phyloP scores from a whole-genome alignment of 2,888 invertebrate species.

The Lepidocyrtinus sp. region DNA sequence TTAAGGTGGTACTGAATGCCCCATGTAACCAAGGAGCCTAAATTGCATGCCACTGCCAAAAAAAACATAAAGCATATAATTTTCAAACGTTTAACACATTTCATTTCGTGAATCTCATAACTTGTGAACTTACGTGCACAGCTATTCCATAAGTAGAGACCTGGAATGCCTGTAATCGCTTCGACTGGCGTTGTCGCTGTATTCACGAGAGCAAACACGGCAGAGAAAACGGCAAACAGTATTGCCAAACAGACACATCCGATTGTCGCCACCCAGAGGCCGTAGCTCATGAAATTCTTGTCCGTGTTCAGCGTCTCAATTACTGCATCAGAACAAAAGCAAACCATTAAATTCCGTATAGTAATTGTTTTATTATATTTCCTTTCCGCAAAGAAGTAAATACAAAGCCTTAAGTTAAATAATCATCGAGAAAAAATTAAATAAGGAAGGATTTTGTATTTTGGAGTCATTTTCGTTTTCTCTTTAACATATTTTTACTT shows the following conservation, averaged over 20 bases:
- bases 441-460: too few relatives aligned
- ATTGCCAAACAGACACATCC: conserved; percentile 81
- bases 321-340: conserved; percentile 75
- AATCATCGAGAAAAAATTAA: too few relatives aligned
- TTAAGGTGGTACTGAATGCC: conserved; percentile 86
- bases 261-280: conserved; percentile 85
- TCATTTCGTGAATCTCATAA: background rate
- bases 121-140: conserved; percentile 79
- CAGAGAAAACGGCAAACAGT: conserved; percentile 77
- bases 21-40: conserved; percentile 86
- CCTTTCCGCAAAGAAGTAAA: too few relatives aligned
- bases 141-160: conserved; percentile 85
- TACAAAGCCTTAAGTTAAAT: too few relatives aligned
- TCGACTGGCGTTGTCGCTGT: conserved; percentile 83
- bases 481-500: background rate
- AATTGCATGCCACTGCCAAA: conserved; percentile 81
- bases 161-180: conserved; percentile 79
- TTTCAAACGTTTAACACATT: background rate
- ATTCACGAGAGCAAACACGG: conserved; percentile 84
- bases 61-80: background rate
- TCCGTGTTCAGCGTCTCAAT: conserved; percentile 78
- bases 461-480: background rate
- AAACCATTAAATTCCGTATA: background rate
- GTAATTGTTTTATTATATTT: background rate
- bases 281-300: conserved; percentile 79